These are phyloP conservation scores for Xestoiulus laeticollis DNA, from an alignment of 2,888 invertebrate species.

Conservation along the genomic window DNA sequence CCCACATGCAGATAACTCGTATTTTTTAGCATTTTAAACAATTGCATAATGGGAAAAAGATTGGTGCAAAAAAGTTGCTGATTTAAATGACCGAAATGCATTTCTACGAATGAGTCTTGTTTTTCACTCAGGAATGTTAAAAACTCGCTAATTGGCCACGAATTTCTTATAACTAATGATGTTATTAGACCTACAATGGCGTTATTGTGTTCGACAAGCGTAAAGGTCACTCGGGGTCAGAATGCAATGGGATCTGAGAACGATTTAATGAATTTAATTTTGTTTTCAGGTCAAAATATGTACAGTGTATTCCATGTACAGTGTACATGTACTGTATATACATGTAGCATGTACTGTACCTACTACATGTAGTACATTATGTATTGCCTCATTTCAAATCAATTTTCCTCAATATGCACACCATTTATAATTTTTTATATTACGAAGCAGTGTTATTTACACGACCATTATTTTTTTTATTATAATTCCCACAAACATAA, in stretches of 20 bases:
- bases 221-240: background rate
- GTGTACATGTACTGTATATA: too few species aligned
- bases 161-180: slow-evolving; percentile 3
- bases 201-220: background rate
- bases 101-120: background rate
- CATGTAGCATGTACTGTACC: too few species aligned
- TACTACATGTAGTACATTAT: too few species aligned
- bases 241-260: background rate
- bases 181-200: slow-evolving; percentile 17
- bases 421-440: too few species aligned
- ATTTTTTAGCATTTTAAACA: slow-evolving; percentile 16
- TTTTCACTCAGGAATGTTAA: background rate
- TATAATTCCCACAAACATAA: too few species aligned
- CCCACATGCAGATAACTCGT: background rate
- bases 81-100: slow-evolving; percentile 11
- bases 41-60: slow-evolving; percentile 20
- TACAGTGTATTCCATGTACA: too few species aligned
- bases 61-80: background rate
- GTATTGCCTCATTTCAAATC: too few species aligned
- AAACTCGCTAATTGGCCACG: slow-evolving; percentile 12
- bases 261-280: background rate
- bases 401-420: too few species aligned
- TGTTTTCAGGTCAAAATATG: background rate
- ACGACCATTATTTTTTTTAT: too few species aligned
- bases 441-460: too few species aligned